Evolutionary conservation across 1,140 invertebrate genomes (phyloP).

Genomic region (Zaprionus nigranus): DNA sequence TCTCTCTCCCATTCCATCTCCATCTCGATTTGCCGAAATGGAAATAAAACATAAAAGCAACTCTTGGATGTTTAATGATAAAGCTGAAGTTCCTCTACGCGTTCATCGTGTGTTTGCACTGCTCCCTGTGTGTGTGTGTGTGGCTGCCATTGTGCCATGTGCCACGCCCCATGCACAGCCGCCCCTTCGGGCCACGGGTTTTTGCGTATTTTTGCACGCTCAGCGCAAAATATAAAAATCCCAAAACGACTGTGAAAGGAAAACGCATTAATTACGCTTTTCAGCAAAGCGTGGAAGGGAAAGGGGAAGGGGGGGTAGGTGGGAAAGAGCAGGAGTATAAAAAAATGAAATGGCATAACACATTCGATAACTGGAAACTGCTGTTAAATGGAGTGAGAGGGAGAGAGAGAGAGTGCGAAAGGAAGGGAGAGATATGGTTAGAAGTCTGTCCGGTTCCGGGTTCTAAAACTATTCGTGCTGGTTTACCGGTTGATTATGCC

Average conservation of each 20-base stretch:
- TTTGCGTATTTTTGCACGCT: constrained; percentile 70
- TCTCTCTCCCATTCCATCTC: neutral
- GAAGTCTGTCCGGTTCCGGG: constrained; percentile 9
- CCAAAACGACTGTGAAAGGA: constrained; percentile 48
- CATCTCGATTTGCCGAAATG: constrained; percentile 38
- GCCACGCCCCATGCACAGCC: constrained; percentile 41
- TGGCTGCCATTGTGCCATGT: constrained; percentile 50
- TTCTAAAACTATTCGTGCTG: constrained; percentile 56
- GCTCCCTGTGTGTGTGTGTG: constrained; percentile 39
- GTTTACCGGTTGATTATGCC: constrained; percentile 73
- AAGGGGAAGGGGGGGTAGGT: neutral
- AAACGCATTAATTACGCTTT: constrained; percentile 81
- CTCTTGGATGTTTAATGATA: constrained; percentile 81
- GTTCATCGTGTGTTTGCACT: constrained; percentile 25
- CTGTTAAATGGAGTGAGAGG: constrained; percentile 48
- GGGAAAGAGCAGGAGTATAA: constrained; percentile 9
- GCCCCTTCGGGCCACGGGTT: constrained; percentile 42
- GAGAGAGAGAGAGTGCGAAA: too few relatives aligned
- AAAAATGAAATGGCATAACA: constrained; percentile 16
- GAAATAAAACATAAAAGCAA: constrained; percentile 82
- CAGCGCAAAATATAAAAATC: constrained; percentile 59
- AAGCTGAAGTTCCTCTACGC: constrained; percentile 56
- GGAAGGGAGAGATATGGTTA: neutral
- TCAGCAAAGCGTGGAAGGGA: constrained; percentile 51
- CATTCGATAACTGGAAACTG: constrained; percentile 4